phyloP scores from a whole-genome alignment of 2,797 vertebrate genomes.

The Avahi laniger region DNA sequence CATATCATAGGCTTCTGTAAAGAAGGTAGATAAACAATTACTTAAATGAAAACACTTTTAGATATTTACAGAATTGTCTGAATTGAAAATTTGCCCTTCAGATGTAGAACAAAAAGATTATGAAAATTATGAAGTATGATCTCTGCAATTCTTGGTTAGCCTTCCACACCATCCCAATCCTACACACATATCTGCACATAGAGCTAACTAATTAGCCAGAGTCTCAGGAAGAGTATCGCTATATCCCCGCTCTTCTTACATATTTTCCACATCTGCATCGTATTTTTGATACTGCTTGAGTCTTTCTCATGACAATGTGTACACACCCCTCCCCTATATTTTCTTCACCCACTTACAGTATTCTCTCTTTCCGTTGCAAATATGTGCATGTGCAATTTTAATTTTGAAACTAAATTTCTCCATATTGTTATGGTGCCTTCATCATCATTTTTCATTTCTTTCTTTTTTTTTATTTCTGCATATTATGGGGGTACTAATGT shows the following conservation, averaged over 20 bases:
- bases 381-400: background rate
- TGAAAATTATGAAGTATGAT: background rate
- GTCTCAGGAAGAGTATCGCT: background rate
- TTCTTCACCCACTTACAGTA: background rate
- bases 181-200: background rate
- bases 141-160: background rate
- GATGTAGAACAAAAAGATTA: background rate
- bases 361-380: background rate
- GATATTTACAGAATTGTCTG: background rate
- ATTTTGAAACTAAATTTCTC: background rate
- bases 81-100: background rate
- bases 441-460: background rate
- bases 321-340: background rate
- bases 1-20: background rate
- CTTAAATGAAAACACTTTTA: background rate
- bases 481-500: too few relatives aligned
- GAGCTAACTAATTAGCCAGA: background rate
- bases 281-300: background rate
- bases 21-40: background rate
- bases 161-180: background rate
- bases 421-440: background rate
- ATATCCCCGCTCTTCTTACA: background rate
- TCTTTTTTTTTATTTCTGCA: too few relatives aligned
- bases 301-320: background rate
- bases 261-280: background rate